Evolutionary conservation across 2,113 vertebrate genomes (phyloP).

Genomic region (Myotis davidii): DNA sequence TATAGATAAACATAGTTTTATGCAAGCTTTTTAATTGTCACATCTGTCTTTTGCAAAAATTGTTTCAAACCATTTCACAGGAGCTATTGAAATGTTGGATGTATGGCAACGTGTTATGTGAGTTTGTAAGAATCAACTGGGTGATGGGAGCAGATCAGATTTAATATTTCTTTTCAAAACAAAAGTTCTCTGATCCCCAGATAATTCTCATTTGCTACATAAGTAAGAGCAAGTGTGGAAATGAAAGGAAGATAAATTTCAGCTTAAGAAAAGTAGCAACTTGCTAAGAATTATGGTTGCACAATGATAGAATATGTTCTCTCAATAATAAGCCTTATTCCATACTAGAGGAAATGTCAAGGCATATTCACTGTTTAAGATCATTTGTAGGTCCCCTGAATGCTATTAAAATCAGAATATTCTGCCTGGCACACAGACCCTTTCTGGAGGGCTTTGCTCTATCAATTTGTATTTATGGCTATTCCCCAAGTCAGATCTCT

Average conservation of each 20-base stretch:
- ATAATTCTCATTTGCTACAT: neutral
- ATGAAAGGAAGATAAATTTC: slow-evolving; percentile 63
- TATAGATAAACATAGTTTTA: neutral
- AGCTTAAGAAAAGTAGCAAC: slow-evolving; percentile 28
- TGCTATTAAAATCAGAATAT: slow-evolving; percentile 65
- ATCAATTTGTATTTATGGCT: slow-evolving; percentile 59
- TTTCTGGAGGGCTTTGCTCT: slow-evolving; percentile 7
- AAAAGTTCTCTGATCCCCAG: neutral
- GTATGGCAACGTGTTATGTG: neutral
- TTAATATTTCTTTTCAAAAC: slow-evolving; percentile 9
- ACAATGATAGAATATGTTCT: slow-evolving; percentile 22
- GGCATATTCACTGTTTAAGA: slow-evolving; percentile 50
- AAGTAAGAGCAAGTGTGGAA: slow-evolving; percentile 39
- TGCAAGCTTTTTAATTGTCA: neutral
- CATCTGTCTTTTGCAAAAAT: neutral
- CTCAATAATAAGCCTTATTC: slow-evolving; percentile 28
- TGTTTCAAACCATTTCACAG: neutral
- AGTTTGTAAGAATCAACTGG: neutral
- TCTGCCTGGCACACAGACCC: slow-evolving; percentile 13
- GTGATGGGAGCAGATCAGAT: neutral
- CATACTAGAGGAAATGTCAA: slow-evolving; percentile 62
- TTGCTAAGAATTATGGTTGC: slow-evolving; percentile 53
- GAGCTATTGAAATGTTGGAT: neutral
- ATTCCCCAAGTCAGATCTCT: neutral
- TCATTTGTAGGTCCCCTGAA: slow-evolving; percentile 65